phyloP scores from a whole-genome alignment of 2,113 vertebrate genomes.

The Cyanoramphus novaezelandiae region DNA sequence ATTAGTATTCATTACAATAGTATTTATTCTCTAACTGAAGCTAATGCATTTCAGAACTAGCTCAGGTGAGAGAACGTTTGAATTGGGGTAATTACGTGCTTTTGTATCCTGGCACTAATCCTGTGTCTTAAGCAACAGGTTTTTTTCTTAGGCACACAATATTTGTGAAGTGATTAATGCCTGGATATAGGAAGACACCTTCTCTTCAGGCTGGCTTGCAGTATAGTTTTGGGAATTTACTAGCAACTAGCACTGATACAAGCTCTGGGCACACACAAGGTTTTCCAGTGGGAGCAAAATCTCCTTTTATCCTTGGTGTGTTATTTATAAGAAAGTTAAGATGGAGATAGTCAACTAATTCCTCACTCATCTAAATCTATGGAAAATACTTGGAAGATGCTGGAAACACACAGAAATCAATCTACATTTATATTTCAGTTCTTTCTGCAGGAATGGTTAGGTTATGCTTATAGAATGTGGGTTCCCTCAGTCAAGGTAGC shows the following conservation, averaged over 20 bases:
- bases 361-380: not conserved
- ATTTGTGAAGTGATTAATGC: not conserved
- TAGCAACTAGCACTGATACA: not conserved
- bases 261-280: not conserved
- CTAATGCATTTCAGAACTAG: slow-evolving; percentile 5
- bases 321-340: not conserved
- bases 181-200: not conserved
- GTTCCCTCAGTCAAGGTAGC: not conserved
- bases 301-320: not conserved
- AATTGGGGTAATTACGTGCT: not conserved
- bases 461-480: not conserved
- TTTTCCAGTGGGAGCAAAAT: not conserved
- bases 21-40: not conserved
- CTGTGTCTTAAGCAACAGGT: not conserved
- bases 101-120: not conserved
- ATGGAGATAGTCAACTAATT: not conserved
- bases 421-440: not conserved
- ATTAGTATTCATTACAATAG: slow-evolving; percentile 4
- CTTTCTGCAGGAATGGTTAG: not conserved
- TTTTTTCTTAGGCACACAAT: not conserved
- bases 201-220: not conserved
- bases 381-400: not conserved
- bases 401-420: not conserved
- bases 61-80: not conserved
- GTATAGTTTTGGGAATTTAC: not conserved